These are phyloP conservation scores for Alcedo quadribrachys DNA, from an alignment of 2,797 vertebrate species.

Conservation along the genomic window DNA sequence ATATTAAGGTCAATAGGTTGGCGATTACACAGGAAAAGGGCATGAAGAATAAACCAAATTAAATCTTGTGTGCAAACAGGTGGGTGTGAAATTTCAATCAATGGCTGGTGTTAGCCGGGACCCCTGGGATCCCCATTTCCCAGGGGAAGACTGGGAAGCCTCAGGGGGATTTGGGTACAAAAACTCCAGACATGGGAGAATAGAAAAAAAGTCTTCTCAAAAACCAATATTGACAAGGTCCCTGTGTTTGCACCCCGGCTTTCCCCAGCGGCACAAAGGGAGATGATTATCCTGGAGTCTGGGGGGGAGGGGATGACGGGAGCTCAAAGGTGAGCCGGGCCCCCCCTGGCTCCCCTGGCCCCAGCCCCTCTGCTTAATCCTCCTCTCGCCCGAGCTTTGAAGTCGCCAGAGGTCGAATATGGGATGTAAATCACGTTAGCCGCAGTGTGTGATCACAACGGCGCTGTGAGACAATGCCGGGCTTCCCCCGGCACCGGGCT, in stretches of 20 bases:
- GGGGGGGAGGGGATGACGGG: not conserved
- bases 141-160: conserved; percentile 13
- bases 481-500: not conserved
- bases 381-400: conserved; percentile 54
- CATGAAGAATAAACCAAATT: conserved; percentile 55
- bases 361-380: conserved; percentile 60
- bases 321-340: not conserved
- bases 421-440: conserved; percentile 76
- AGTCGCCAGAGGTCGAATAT: conserved; percentile 50
- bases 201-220: conserved; percentile 59
- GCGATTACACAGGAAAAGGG: conserved; percentile 55
- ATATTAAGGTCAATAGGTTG: conserved; percentile 63
- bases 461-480: not conserved
- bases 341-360: not conserved
- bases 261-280: conserved; percentile 9
- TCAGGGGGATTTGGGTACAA: conserved; percentile 13
- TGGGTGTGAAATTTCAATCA: conserved; percentile 49
- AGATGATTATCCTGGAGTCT: conserved; percentile 22
- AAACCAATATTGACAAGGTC: conserved; percentile 42
- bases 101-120: not conserved
- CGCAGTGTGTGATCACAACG: conserved; percentile 76
- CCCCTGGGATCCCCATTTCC: conserved; percentile 9
- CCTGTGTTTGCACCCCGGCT: conserved; percentile 24
- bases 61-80: conserved; percentile 65
- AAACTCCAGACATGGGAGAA: conserved; percentile 47